Evolutionary conservation across 2,797 vertebrate genomes (phyloP).

Genomic region (Mus caroli): DNA sequence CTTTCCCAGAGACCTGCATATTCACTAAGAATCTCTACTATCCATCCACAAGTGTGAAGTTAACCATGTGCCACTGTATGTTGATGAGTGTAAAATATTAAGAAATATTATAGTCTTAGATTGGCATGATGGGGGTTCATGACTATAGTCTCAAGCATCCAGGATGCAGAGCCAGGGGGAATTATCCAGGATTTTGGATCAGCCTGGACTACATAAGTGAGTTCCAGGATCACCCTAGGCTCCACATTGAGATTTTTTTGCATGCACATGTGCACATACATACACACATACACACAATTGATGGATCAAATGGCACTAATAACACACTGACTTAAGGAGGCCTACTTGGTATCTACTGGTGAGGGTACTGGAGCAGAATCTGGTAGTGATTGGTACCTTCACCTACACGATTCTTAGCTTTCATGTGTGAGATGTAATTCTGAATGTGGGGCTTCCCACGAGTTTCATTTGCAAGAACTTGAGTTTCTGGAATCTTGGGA

Average conservation of each 20-base stretch:
- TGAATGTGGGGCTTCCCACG: not conserved
- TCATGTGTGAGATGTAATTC: not conserved
- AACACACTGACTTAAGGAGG: not conserved
- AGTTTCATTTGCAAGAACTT: not conserved
- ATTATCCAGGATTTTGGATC: not conserved
- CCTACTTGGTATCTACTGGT: not conserved
- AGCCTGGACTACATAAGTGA: not conserved
- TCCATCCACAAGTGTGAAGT: not conserved
- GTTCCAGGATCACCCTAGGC: not conserved
- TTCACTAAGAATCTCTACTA: not conserved
- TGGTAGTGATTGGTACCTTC: not conserved
- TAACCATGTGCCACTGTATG: not conserved
- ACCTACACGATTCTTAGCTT: not conserved
- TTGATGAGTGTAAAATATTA: not conserved
- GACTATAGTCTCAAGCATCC: not conserved
- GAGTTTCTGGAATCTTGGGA: not conserved
- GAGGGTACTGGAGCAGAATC: not conserved
- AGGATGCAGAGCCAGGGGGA: not conserved
- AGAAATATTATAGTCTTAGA: not conserved
- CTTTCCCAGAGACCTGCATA: not conserved
- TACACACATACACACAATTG: not conserved
- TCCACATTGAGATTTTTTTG: not conserved
- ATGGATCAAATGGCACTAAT: not conserved
- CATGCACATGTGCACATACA: not conserved
- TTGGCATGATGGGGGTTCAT: not conserved